Conservation (phyloP, 2,797 vertebrate species). For the Rhodeus uyekii region DNA sequence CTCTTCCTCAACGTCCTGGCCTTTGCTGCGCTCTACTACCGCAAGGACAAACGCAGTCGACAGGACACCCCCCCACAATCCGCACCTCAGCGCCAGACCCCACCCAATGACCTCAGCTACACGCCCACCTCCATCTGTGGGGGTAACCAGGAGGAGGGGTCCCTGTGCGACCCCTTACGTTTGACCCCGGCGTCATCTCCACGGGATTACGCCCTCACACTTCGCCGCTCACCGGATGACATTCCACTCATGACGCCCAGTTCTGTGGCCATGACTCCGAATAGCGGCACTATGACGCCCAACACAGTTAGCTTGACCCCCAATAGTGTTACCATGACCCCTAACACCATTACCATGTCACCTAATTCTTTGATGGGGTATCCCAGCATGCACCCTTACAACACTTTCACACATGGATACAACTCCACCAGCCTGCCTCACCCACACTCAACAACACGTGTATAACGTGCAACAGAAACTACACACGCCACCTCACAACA, state of each 20-base stretch:
- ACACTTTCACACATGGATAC: constrained; percentile 94
- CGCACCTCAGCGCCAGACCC: constrained; percentile 73
- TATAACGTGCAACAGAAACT: constrained; percentile 76
- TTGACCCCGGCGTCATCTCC: constrained; percentile 79
- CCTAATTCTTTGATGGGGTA: constrained; percentile 97
- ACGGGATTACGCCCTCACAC: constrained; percentile 88
- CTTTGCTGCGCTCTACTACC: constrained; percentile 88
- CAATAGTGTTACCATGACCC: constrained; percentile 89
- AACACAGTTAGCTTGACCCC: constrained; percentile 98
- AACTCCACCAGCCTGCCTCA: constrained; percentile 94
- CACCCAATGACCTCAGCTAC: constrained; percentile 79
- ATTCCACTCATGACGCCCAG: constrained; percentile 93
- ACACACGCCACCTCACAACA: not conserved
- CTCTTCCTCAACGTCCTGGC: constrained; percentile 88
- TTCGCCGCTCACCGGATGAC: constrained; percentile 94
- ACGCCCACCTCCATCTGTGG: constrained; percentile 73
- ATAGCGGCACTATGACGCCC: constrained; percentile 97
- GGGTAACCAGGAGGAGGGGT: constrained; percentile 82
- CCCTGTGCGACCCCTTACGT: constrained; percentile 86
- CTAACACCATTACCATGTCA: constrained; percentile 98
- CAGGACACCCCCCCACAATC: constrained; percentile 83
- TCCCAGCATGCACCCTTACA: constrained; percentile 96
- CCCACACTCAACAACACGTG: constrained; percentile 97
- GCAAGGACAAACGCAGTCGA: constrained; percentile 85
- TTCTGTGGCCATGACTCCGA: constrained; percentile 97